phyloP scores from a whole-genome alignment of 2,113 vertebrate species.

The Poeciliopsis prolifica region DNA sequence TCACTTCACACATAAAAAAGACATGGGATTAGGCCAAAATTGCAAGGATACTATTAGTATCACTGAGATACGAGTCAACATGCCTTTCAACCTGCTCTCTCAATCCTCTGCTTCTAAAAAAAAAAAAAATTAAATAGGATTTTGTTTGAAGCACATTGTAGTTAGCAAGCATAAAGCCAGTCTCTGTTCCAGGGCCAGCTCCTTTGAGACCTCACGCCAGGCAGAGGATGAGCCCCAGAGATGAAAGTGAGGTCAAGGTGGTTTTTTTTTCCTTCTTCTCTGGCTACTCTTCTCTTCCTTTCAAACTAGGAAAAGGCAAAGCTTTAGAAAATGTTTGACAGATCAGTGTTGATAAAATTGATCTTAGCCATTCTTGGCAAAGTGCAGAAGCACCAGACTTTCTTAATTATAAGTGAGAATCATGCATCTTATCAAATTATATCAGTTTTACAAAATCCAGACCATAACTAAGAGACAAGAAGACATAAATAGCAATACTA shows the following conservation, averaged over 20 bases:
- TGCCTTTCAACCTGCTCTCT: conserved; percentile 69
- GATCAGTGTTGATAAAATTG: not conserved
- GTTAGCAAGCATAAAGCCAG: conserved; percentile 71
- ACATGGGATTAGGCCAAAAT: conserved; percentile 44
- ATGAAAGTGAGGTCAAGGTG: conserved; percentile 76
- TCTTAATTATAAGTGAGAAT: not conserved
- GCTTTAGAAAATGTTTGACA: conserved; percentile 17
- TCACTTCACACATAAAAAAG: conserved; percentile 50
- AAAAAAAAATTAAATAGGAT: conserved; percentile 64
- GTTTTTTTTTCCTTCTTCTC: conserved; percentile 46
- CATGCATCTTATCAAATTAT: not conserved
- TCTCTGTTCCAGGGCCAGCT: conserved; percentile 74
- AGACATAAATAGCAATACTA: not conserved
- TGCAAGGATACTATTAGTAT: conserved; percentile 57
- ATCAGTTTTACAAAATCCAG: not conserved
- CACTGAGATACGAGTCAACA: conserved; percentile 57
- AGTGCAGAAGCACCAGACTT: not conserved
- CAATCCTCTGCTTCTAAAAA: conserved; percentile 55
- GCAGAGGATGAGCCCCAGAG: conserved; percentile 71
- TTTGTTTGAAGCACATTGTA: conserved; percentile 63
- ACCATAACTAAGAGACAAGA: not conserved
- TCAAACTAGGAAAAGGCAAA: conserved; percentile 21
- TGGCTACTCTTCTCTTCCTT: conserved; percentile 1
- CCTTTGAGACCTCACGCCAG: conserved; percentile 62
- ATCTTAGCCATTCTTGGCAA: not conserved